Evolutionary conservation across 2,888 invertebrate species (phyloP).

Genomic region (Timandra comae): DNA sequence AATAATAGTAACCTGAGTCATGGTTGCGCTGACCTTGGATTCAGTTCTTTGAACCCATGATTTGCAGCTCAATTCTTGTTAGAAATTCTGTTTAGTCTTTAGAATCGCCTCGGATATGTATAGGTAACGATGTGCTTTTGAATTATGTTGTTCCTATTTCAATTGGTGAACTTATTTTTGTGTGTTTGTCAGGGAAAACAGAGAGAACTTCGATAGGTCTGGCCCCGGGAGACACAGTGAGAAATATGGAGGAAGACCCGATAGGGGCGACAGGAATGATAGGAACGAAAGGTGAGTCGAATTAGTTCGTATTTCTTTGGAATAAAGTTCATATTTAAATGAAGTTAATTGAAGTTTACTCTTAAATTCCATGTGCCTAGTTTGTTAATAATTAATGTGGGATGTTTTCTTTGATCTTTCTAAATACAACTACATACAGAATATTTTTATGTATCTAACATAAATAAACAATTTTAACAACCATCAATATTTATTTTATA

Average conservation of each 20-base stretch:
- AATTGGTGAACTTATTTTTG: slow-evolving; percentile 17
- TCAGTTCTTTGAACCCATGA: slow-evolving; percentile 58
- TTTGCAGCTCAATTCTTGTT: slow-evolving; percentile 22
- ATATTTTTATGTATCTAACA: too few species aligned
- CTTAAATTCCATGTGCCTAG: too few species aligned
- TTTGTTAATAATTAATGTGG: too few species aligned
- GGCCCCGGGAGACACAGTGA: slow-evolving; percentile 61
- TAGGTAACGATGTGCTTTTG: slow-evolving; percentile 25
- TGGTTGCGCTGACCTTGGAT: slow-evolving; percentile 50
- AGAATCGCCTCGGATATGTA: slow-evolving; percentile 44
- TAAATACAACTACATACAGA: too few species aligned
- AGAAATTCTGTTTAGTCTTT: slow-evolving; percentile 19
- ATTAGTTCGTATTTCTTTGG: too few species aligned
- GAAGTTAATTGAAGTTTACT: too few species aligned
- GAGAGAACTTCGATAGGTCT: slow-evolving; percentile 56
- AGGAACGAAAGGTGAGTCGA: slow-evolving; percentile 30
- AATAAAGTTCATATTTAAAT: too few species aligned
- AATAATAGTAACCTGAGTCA: slow-evolving; percentile 57
- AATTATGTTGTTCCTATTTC: slow-evolving; percentile 1
- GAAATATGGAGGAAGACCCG: slow-evolving; percentile 49
- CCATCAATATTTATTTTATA: too few species aligned
- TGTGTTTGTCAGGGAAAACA: slow-evolving; percentile 46
- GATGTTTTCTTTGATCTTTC: too few species aligned
- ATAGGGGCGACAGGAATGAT: slow-evolving; percentile 38
- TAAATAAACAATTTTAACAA: too few species aligned